Base-by-base conservation (phyloP, 2,888 invertebrate species). In the Spodoptera littoralis region DNA sequence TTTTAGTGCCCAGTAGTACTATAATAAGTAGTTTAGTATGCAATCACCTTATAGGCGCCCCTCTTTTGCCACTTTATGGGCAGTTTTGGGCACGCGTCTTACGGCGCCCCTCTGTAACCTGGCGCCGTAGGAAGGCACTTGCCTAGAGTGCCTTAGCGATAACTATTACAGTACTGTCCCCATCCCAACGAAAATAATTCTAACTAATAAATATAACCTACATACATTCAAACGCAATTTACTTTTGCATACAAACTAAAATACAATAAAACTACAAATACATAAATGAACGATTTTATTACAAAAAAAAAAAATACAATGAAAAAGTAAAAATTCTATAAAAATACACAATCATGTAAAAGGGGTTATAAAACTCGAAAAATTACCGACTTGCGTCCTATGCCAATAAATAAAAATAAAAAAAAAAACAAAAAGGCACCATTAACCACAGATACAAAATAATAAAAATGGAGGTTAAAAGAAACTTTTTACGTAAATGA, bases 181-280 rank as follows among this genome's bases (percentile, higher is more conserved):
- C 3, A 27, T 27, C 27, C 4, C 27, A 27, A 27, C 5, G 0
- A 3, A 27, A 27, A 27, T 27, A 27, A 27, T 27, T 27, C 27
- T 27, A 27, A 27, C 27, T 27, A 27, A 27, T 27, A 27, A 27
- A 5, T 4, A 27, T 3, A 3, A 2, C 5, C 5, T 8, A 36
- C 4, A 36, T 6, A 36, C 36, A 9, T 36, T 27, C 4, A 27
- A 27, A 27, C 2, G 8, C 9, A 36, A 36, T 36, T 36, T 36
- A 36, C 36, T 36, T 36, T 36, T 9, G 9, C 9, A 5, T 36
- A 36, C 6, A 36, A 36, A 36, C 36, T 36, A 36, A 69, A 45
- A 8, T 54, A 45, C 6, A 70, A 60, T 60, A 45, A 70, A 71
- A 71, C 66, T 71, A 71, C 56, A 60, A 54, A 43, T 47, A 6